These are phyloP conservation scores for Lamprotornis superbus DNA, from an alignment of 2,113 vertebrate genomes.

Conservation along the genomic window DNA sequence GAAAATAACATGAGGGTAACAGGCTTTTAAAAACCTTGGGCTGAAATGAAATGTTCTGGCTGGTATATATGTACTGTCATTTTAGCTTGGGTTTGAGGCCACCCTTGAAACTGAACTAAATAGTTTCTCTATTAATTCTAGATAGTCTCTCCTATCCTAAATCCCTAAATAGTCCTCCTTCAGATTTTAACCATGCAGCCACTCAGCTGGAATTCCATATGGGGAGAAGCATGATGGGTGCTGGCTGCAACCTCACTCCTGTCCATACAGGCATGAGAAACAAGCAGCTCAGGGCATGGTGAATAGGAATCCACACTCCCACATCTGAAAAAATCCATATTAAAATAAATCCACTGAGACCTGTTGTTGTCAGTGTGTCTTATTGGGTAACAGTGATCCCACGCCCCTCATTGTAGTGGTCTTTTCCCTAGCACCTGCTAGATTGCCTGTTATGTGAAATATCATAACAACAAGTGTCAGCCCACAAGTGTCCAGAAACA, in stretches of 20 bases:
- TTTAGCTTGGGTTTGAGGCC: background rate
- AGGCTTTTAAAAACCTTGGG: background rate
- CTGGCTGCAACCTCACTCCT: background rate
- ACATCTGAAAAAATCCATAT: background rate
- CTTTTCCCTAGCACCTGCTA: background rate
- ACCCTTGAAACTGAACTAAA: background rate
- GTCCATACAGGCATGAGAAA: background rate
- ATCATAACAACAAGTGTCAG: background rate
- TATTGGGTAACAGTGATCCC: background rate
- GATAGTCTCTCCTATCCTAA: no score
- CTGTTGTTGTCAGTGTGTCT: background rate
- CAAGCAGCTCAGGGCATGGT: background rate
- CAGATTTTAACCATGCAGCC: background rate
- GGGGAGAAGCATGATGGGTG: accelerated
- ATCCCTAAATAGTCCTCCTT: background rate
- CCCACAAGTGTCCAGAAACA: background rate
- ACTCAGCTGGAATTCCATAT: background rate
- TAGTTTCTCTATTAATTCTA: no score
- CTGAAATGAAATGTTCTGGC: background rate
- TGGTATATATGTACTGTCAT: background rate
- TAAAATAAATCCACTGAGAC: background rate
- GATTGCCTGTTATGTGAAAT: background rate
- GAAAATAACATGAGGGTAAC: background rate
- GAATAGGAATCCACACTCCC: background rate
- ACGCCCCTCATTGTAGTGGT: background rate